A percentile compares a stretch with the other conserved stretches of the same genome.
These are phyloP conservation scores for Notolabrus celidotus DNA, from an alignment of 2,797 vertebrate genomes.

Conservation along the genomic window DNA sequence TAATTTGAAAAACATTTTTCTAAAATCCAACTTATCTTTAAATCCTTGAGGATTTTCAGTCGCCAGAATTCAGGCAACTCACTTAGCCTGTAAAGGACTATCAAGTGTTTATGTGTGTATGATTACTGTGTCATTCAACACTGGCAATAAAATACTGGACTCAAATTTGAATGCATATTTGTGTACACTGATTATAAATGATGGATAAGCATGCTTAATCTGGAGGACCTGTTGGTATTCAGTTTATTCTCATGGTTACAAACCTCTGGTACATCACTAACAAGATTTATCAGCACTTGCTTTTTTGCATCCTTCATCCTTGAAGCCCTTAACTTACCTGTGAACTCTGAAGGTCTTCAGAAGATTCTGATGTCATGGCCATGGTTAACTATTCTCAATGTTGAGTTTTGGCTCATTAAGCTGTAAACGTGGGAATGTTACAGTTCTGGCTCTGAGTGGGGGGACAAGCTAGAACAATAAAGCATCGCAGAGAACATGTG, in stretches of 20 bases:
- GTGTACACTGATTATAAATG: not conserved
- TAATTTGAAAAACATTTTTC: not conserved
- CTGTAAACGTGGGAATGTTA: not conserved
- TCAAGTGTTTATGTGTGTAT: not conserved
- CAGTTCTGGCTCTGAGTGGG: conserved; percentile 7
- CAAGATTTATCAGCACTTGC: not conserved
- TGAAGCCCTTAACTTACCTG: conserved; percentile 72
- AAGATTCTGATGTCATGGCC: conserved; percentile 40
- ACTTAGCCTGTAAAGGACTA: not conserved
- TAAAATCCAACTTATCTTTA: not conserved
- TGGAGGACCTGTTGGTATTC: not conserved
- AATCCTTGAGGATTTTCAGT: too few relatives aligned
- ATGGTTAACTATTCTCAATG: conserved; percentile 24
- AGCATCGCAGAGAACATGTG: conserved; percentile 6
- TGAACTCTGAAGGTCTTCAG: conserved; percentile 46
- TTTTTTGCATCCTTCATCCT: conserved; percentile 12
- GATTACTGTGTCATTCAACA: too few relatives aligned
- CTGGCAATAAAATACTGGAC: not conserved
- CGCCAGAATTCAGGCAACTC: not conserved
- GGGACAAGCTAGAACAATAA: conserved; percentile 7
- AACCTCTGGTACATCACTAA: not conserved
- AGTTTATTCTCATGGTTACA: not conserved
- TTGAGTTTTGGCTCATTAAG: not conserved
- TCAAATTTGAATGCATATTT: not conserved
- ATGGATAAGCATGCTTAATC: not conserved